Evolutionary conservation across 2,888 invertebrate species (phyloP).

Genomic region (Bugulina stolonifera): DNA sequence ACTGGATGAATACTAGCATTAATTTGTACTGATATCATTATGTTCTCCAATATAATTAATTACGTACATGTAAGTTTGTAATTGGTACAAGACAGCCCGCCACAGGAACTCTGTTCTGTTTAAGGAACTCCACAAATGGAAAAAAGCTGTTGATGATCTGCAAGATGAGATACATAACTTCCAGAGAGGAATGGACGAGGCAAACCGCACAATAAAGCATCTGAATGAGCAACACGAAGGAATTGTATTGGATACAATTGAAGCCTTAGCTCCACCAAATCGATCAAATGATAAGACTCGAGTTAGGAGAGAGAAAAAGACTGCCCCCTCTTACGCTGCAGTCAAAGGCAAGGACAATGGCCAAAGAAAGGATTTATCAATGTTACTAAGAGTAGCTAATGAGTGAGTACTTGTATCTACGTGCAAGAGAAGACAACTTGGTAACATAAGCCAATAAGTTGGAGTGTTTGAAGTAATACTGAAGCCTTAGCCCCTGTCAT

Average conservation of each 20-base stretch:
- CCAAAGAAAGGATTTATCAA: neutral
- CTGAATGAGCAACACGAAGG: neutral
- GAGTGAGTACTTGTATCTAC: neutral
- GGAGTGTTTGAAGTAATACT: no score
- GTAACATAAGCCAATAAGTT: no score
- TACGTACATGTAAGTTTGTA: no score
- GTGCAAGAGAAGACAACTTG: no score
- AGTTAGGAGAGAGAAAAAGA: neutral
- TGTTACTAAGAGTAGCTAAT: neutral
- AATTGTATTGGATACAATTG: neutral
- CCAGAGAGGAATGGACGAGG: neutral
- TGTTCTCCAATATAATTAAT: no score
- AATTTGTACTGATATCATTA: no score
- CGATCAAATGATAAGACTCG: neutral
- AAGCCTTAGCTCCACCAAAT: neutral
- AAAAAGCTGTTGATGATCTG: neutral
- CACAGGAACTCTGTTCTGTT: no score
- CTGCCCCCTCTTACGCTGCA: neutral
- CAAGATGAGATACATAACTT: neutral
- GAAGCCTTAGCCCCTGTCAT: no score
- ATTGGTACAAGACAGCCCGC: no score
- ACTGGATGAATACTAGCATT: no score
- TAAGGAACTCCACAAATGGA: neutral
- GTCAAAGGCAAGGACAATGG: neutral
- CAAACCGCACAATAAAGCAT: neutral